Evolutionary conservation across 2,888 invertebrate genomes (phyloP).

Genomic region (Orthosia gothica): DNA sequence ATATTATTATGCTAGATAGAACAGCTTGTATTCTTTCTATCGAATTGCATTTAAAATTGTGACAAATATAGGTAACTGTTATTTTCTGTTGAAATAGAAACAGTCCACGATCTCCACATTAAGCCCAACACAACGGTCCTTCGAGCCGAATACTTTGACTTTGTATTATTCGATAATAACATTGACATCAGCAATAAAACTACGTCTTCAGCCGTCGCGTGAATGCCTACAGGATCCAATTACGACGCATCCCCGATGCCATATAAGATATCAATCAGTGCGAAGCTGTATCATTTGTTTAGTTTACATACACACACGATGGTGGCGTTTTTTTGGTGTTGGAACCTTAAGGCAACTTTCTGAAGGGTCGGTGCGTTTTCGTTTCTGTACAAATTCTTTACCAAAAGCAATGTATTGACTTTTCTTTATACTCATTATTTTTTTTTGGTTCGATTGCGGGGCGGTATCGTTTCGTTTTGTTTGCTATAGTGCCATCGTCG

Average conservation of each 20-base stretch:
- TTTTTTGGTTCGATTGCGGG: no score
- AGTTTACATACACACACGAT: not conserved
- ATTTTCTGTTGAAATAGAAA: not conserved
- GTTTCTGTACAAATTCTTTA: no score
- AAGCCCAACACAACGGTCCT: not conserved
- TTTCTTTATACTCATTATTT: no score
- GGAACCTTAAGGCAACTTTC: not conserved
- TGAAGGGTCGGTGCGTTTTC: no score
- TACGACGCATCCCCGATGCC: conserved; percentile 53
- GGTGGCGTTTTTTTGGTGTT: not conserved
- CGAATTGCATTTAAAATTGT: not conserved
- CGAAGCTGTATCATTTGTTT: conserved; percentile 48
- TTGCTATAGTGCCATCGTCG: no score
- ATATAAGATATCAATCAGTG: conserved; percentile 60
- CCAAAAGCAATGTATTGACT: no score
- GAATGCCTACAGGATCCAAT: conserved; percentile 44
- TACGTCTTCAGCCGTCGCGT: conserved; percentile 10
- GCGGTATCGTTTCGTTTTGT: no score
- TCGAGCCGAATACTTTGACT: not conserved
- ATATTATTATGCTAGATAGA: no score
- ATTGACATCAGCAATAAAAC: conserved; percentile 2
- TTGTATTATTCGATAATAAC: not conserved
- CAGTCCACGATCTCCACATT: not conserved
- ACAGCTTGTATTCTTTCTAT: not conserved
- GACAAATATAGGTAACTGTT: not conserved